Evolutionary conservation across 2,113 vertebrate genomes (phyloP).

Genomic region (Copsychus sechellarum): DNA sequence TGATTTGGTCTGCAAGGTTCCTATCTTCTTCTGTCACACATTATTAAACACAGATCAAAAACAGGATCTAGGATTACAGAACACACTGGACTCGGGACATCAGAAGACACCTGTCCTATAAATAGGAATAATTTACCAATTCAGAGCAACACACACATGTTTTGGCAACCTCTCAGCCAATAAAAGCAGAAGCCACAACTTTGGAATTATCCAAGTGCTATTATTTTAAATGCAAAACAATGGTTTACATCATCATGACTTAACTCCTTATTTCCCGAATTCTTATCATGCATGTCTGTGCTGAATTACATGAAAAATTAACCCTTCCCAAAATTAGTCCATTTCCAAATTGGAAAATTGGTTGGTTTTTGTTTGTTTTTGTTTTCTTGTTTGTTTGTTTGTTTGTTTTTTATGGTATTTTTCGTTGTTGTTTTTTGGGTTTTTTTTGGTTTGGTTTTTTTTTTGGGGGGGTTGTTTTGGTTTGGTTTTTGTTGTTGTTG

Average conservation of each 20-base stretch:
- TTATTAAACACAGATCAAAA: slow-evolving; percentile 69
- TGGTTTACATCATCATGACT: slow-evolving; percentile 10
- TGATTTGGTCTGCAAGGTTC: slow-evolving; percentile 39
- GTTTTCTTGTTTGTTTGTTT: too few species aligned
- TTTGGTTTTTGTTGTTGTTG: too few species aligned
- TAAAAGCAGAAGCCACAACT: slow-evolving; percentile 55
- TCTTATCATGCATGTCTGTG: background rate
- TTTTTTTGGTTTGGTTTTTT: too few species aligned
- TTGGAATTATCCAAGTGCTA: slow-evolving; percentile 23
- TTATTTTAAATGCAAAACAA: slow-evolving; percentile 28
- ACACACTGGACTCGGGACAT: slow-evolving; percentile 40
- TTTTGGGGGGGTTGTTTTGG: too few species aligned
- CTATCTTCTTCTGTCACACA: slow-evolving; percentile 63
- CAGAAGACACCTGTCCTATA: slow-evolving; percentile 69
- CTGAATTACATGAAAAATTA: background rate
- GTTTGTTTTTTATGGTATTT: too few species aligned
- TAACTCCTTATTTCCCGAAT: slow-evolving; percentile 49
- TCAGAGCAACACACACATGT: slow-evolving; percentile 54
- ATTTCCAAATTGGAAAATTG: background rate
- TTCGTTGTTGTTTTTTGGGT: too few species aligned
- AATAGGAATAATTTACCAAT: slow-evolving; percentile 63
- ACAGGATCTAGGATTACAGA: slow-evolving; percentile 60
- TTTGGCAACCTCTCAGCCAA: slow-evolving; percentile 63
- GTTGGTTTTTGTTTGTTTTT: too few species aligned
- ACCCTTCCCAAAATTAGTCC: background rate